These are phyloP conservation scores for Gulo gulo DNA, from an alignment of 2,113 vertebrate species.

Conservation along the genomic window DNA sequence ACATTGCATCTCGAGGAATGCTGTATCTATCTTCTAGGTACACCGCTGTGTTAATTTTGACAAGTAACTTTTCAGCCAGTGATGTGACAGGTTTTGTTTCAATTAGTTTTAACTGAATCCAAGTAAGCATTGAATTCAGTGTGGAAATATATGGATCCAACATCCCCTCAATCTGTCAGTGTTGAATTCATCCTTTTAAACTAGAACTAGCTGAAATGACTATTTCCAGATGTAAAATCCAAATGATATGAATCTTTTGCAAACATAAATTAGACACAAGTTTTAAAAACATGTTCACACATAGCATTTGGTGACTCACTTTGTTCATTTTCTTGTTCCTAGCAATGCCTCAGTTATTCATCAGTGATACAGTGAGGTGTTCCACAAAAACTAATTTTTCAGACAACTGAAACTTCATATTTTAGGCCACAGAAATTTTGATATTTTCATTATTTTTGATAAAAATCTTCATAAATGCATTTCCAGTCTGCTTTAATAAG, in stretches of 20 bases:
- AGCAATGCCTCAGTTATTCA: background rate
- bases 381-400: background rate
- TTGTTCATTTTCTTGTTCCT: background rate
- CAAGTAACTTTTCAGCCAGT: constrained; percentile 67
- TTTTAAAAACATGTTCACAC: background rate
- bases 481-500: background rate
- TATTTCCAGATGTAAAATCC: background rate
- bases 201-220: background rate
- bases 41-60: constrained; percentile 53
- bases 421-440: background rate
- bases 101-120: constrained; percentile 76
- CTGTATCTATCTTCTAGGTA: constrained; percentile 55
- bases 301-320: background rate
- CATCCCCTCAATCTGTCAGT: background rate
- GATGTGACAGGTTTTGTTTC: constrained; percentile 64
- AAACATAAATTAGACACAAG: background rate
- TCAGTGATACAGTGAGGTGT: too few species aligned
- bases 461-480: background rate
- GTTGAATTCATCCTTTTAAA: background rate
- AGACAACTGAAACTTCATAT: background rate
- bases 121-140: constrained; percentile 40
- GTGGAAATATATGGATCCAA: background rate
- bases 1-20: background rate
- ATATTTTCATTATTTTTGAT: background rate
- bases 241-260: background rate